A percentile compares a stretch with the other conserved stretches of the same genome.
Conservation (phyloP, 2,797 vertebrate species). For the Gila robusta region DNA sequence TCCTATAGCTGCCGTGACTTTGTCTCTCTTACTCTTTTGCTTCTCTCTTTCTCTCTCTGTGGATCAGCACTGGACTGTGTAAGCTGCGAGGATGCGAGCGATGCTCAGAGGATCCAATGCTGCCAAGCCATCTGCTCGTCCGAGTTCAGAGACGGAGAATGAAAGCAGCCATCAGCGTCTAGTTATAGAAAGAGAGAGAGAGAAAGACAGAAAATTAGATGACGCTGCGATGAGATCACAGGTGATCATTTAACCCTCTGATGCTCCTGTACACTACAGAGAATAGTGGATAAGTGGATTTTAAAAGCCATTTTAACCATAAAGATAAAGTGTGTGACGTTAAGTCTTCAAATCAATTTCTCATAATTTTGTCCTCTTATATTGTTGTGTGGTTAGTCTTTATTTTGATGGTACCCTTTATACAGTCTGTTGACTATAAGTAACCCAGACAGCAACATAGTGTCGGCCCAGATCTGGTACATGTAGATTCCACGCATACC, state of each 20-base stretch:
- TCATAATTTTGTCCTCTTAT: not conserved
- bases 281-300: not conserved
- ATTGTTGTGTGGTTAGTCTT: not conserved
- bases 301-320: not conserved
- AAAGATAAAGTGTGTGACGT: not conserved
- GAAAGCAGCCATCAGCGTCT: conserved; percentile 64
- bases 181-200: conserved; percentile 51
- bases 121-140: conserved; percentile 80
- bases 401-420: not conserved
- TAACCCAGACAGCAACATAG: not conserved
- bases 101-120: conserved; percentile 72
- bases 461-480: too few relatives aligned
- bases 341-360: not conserved
- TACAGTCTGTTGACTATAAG: not conserved
- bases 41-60: conserved; percentile 66
- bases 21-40: conserved; percentile 69
- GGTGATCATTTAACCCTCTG: conserved; percentile 1
- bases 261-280: not conserved
- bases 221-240: not conserved
- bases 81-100: conserved; percentile 70
- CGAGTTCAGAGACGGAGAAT: conserved; percentile 28
- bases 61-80: conserved; percentile 70
- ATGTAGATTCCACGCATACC: too few relatives aligned
- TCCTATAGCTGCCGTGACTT: conserved; percentile 37
- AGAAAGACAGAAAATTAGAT: conserved; percentile 1